These are phyloP conservation scores for Axinella damicornis DNA, from an alignment of 37 sponge, comb jelly and placozoan species.

Conservation along the genomic window DNA sequence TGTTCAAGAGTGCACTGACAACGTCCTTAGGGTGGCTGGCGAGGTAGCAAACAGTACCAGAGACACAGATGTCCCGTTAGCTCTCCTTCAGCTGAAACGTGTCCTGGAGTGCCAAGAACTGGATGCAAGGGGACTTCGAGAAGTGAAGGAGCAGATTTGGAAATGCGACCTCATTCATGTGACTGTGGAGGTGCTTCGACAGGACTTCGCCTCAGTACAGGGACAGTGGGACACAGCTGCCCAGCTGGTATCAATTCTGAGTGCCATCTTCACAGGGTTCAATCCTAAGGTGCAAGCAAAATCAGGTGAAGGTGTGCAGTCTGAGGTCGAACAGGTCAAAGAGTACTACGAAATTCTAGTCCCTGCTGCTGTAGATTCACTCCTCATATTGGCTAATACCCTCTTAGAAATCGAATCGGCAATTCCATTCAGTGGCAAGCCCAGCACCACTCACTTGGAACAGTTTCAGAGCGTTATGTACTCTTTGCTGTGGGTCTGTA, in stretches of 20 bases:
- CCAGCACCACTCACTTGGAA: background rate
- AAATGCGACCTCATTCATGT: slow-evolving; percentile 58
- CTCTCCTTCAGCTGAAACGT: slow-evolving; percentile 2
- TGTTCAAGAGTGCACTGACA: background rate
- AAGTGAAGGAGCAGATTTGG: slow-evolving; percentile 55
- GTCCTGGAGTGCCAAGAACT: background rate
- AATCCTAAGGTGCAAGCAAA: slow-evolving; percentile 22
- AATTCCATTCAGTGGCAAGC: background rate
- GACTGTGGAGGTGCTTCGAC: slow-evolving; percentile 54
- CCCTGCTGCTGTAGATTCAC: slow-evolving; percentile 65
- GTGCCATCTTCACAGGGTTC: slow-evolving; percentile 21
- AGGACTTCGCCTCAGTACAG: slow-evolving; percentile 38
- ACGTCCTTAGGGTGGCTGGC: background rate
- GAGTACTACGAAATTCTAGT: slow-evolving; percentile 68
- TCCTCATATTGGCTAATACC: slow-evolving; percentile 67
- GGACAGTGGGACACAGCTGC: slow-evolving; percentile 67
- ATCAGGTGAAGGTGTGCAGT: background rate
- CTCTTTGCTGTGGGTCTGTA: slow-evolving; percentile 49
- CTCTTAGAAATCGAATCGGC: slow-evolving; percentile 13
- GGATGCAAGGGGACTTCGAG: background rate
- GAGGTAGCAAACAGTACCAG: background rate
- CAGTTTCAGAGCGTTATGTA: slow-evolving; percentile 23
- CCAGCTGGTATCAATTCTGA: slow-evolving; percentile 37
- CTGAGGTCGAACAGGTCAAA: slow-evolving; percentile 10
- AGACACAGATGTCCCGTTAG: background rate